phyloP scores from a whole-genome alignment of 2,888 invertebrate genomes.

The Plebejus melissa region DNA sequence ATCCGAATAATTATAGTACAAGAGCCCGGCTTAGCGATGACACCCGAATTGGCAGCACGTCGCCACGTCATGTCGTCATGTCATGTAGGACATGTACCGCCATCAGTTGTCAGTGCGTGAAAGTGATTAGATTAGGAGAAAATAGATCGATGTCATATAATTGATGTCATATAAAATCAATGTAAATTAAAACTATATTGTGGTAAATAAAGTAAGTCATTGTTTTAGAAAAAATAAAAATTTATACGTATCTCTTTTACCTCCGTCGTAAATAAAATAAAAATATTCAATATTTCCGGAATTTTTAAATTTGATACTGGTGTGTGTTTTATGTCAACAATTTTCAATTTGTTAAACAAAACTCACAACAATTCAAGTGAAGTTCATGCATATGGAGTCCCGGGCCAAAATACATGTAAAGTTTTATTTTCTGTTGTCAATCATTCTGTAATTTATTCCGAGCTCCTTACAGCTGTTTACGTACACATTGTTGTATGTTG shows the following conservation, averaged over 20 bases:
- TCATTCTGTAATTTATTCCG: neutral
- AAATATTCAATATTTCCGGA: neutral
- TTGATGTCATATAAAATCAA: neutral
- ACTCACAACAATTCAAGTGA: neutral
- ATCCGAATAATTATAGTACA: slow-evolving; percentile 24
- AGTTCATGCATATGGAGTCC: neutral
- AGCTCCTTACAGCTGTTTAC: neutral
- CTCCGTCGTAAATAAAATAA: neutral
- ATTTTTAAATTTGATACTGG: neutral
- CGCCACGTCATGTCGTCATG: neutral
- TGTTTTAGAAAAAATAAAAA: no score
- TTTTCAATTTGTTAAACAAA: neutral
- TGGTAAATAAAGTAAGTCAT: no score
- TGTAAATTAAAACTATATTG: no score
- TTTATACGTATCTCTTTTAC: neutral
- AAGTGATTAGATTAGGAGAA: neutral
- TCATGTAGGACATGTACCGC: neutral
- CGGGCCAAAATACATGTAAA: neutral
- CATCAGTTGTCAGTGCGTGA: neutral
- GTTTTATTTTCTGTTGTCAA: neutral
- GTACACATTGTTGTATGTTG: slow-evolving; percentile 4
- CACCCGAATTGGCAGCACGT: neutral
- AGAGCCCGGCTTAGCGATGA: slow-evolving; percentile 14
- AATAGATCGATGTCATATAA: neutral
- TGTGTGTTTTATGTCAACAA: neutral